Evolutionary conservation across 2,797 vertebrate genomes (phyloP).

Genomic region (Crenichthys baileyi): DNA sequence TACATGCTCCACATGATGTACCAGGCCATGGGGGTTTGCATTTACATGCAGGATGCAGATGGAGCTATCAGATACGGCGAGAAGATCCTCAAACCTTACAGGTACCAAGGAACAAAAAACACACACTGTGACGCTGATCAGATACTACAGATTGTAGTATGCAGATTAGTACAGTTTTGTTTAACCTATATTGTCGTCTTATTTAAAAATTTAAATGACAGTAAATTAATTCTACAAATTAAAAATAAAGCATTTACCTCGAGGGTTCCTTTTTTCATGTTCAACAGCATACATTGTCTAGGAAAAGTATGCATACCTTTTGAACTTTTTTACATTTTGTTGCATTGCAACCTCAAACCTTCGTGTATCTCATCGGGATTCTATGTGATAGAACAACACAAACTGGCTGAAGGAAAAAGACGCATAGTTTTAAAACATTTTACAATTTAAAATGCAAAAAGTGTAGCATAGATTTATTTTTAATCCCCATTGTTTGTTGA

Average conservation of each 20-base stretch:
- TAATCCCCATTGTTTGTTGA: not conserved
- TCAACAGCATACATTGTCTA: not conserved
- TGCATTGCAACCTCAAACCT: not conserved
- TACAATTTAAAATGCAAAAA: not conserved
- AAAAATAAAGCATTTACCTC: not conserved
- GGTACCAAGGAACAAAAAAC: constrained; percentile 69
- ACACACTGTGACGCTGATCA: too few relatives aligned
- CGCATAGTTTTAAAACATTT: not conserved
- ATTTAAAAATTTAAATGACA: not conserved
- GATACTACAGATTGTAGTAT: not conserved
- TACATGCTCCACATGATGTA: constrained; percentile 99
- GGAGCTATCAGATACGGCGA: constrained; percentile 89
- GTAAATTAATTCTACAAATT: not conserved
- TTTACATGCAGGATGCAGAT: constrained; percentile 83
- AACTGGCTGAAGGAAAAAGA: not conserved
- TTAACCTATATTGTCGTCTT: not conserved
- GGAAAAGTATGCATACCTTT: not conserved
- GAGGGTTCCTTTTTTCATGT: not conserved
- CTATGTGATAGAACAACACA: not conserved
- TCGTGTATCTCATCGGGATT: too few relatives aligned
- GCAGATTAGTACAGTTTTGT: not conserved
- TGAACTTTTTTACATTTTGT: not conserved
- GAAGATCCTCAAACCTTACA: constrained; percentile 91
- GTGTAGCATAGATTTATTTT: not conserved
- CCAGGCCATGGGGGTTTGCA: constrained; percentile 96